Evolutionary conservation across 2,113 vertebrate genomes (phyloP).

Genomic region (Rousettus leschenaultii): DNA sequence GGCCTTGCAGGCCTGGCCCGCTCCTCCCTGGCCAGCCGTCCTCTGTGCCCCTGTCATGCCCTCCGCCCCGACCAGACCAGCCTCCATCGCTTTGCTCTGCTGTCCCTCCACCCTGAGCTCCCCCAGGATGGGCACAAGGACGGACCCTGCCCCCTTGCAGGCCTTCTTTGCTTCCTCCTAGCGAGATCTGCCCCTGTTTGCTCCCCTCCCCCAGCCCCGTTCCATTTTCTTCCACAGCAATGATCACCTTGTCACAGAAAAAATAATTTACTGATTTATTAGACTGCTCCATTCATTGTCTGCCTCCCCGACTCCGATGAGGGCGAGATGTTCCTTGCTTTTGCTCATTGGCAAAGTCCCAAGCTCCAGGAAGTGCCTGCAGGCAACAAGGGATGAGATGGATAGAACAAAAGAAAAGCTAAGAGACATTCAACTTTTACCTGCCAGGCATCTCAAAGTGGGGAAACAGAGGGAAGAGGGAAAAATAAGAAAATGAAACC

Average conservation of each 20-base stretch:
- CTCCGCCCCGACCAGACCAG: neutral
- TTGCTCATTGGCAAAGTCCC: neutral
- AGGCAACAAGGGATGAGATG: rapidly evolving
- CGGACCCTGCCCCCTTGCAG: neutral
- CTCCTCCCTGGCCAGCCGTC: neutral
- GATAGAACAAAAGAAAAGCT: no score
- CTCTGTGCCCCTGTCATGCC: rapidly evolving
- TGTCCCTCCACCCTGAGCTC: neutral
- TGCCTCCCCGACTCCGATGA: neutral
- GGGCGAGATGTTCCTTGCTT: neutral
- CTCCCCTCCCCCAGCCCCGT: neutral
- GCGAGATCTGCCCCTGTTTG: neutral
- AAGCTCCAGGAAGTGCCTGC: neutral
- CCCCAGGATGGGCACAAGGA: neutral
- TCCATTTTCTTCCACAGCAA: neutral
- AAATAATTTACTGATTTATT: neutral
- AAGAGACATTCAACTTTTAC: no score
- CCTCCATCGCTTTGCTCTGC: rapidly evolving
- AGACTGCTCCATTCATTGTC: rapidly evolving
- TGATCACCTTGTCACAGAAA: neutral
- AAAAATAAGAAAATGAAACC: neutral
- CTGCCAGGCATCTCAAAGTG: no score
- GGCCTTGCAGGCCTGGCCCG: neutral
- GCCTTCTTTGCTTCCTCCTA: neutral
- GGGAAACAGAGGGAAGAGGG: neutral